phyloP scores from a whole-genome alignment of 2,888 invertebrate genomes.

The Timandra comae region DNA sequence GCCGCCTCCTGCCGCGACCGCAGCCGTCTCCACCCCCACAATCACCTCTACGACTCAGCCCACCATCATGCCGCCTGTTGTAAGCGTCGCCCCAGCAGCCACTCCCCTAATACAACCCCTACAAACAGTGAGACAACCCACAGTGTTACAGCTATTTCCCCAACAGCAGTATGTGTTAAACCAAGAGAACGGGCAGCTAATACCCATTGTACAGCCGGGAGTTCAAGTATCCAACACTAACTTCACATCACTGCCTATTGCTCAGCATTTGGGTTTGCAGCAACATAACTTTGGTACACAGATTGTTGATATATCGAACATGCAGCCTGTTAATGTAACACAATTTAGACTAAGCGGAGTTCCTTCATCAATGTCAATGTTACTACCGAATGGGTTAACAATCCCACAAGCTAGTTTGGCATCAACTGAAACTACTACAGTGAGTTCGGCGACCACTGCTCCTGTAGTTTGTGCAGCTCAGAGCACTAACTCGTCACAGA shows the following conservation, averaged over 20 bases:
- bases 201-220: slow-evolving; percentile 68
- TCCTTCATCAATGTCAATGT: slow-evolving; percentile 70
- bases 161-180: slow-evolving; percentile 69
- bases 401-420: slow-evolving; percentile 61
- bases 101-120: slow-evolving; percentile 61
- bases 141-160: slow-evolving; percentile 60
- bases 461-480: slow-evolving; percentile 70
- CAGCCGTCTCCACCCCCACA: slow-evolving; percentile 49
- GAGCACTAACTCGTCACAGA: slow-evolving; percentile 60
- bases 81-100: slow-evolving; percentile 56
- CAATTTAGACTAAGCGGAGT: slow-evolving; percentile 62
- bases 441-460: slow-evolving; percentile 59
- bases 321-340: slow-evolving; percentile 69
- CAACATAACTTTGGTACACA: slow-evolving; percentile 66
- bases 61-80: slow-evolving; percentile 54
- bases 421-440: slow-evolving; percentile 60
- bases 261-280: slow-evolving; percentile 52
- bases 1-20: slow-evolving; percentile 45
- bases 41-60: slow-evolving; percentile 48
- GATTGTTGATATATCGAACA: slow-evolving; percentile 60
- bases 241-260: slow-evolving; percentile 59
- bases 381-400: slow-evolving; percentile 57
- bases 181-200: slow-evolving; percentile 68
- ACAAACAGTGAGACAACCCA: slow-evolving; percentile 68
- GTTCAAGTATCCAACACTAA: slow-evolving; percentile 64